phyloP scores from a whole-genome alignment of 2,888 invertebrate genomes.

The Peribatodes rhomboidaria region DNA sequence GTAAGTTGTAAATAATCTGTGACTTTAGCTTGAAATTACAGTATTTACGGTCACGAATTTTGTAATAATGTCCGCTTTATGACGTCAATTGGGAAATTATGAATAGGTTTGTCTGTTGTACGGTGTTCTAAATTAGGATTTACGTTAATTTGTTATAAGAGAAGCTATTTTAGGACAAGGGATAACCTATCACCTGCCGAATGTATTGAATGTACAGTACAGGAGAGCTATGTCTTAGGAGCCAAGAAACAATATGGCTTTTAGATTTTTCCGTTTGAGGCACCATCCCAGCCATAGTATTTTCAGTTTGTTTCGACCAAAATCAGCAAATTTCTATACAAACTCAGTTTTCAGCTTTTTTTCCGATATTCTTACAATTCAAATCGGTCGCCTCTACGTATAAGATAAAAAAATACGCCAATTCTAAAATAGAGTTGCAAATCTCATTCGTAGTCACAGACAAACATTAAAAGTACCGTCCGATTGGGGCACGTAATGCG shows the following conservation, averaged over 20 bases:
- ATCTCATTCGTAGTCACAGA: conserved; percentile 26
- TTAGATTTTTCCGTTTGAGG: too few species aligned
- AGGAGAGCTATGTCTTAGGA: too few species aligned
- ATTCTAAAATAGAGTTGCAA: conserved; percentile 5
- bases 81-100: conserved; percentile 60
- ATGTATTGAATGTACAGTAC: too few species aligned
- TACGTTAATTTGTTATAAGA: background rate
- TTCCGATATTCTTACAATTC: too few species aligned
- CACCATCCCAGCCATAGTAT: too few species aligned
- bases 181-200: background rate
- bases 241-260: too few species aligned
- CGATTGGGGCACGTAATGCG: conserved; percentile 53
- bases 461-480: conserved; percentile 35
- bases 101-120: conserved; percentile 56
- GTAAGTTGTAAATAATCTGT: conserved; percentile 14
- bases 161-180: background rate
- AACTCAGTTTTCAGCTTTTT: too few species aligned
- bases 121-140: conserved; percentile 47
- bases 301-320: too few species aligned
- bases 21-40: conserved; percentile 58
- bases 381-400: background rate
- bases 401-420: background rate
- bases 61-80: conserved; percentile 61
- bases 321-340: too few species aligned
- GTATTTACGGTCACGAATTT: conserved; percentile 66